Evolutionary conservation across 2,113 vertebrate genomes (phyloP), one percentile per base, ranked within the genome.

Genomic region (Smithornis capensis): DNA sequence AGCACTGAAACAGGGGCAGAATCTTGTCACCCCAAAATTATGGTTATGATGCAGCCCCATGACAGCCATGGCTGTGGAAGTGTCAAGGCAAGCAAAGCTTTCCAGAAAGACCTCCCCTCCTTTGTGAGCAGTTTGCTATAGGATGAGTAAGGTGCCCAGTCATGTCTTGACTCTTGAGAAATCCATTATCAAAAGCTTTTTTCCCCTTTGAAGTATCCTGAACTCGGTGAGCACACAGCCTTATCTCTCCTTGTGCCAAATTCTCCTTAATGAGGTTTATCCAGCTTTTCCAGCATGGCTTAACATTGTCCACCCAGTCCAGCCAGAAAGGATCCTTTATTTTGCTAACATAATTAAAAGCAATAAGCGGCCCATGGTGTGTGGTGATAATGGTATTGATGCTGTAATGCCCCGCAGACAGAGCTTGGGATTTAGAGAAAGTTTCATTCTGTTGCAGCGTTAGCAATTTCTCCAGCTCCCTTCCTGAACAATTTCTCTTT

Each of bases 241-340:
- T 96, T 94, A 86, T 95, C 95, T 94, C 64, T 80, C 37, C 57
- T 29, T 17, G 11, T 91, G 95, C 95, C 95, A 96, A 94, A 85
- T 92, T 90, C 91, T 90, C 65, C 90, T 87, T 95, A 96, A 97
- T 95, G 95, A 96, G 89, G 81, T 96, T 97, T 96, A 97, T 96
- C 92, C 95, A 77, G 81, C 90, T 97, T 96, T 95, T 71, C 95
- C 90, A 91, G 88, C 81, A 15, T 80, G 81, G 91, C 92, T 97
- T 97, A 96, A 76, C 81, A 31, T 87, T 87, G 96, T 95, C 95
- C 97, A 79, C 40, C 94, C 84, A 81, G 94, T 70, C 89, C 0
- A 2, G 27, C 92, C 89, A 93, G 94, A 93, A 91, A 95, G 53
- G 94, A 92, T 95, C 94, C 86, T 96, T 96, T 97, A 64, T 96